Percentiles rank a stretch among this genome's conserved stretches.
Evolutionary conservation across 1,140 invertebrate genomes (phyloP).

Genomic region (Procambarus clarkii): DNA sequence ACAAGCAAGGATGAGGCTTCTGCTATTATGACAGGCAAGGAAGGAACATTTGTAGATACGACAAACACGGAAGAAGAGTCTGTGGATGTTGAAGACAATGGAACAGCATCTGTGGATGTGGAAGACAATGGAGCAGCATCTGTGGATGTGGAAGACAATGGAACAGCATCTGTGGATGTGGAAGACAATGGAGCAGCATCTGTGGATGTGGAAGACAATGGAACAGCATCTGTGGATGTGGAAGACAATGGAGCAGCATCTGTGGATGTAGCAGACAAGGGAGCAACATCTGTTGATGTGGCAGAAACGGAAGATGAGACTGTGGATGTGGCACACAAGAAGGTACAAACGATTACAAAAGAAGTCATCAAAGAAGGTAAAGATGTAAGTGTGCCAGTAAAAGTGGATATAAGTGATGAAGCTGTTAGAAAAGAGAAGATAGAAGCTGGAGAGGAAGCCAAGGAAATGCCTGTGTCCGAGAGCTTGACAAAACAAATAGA

Average conservation of each 20-base stretch:
- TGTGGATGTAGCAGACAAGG: neutral
- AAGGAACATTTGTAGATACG: too few relatives aligned
- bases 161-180: neutral
- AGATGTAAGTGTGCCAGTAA: neutral
- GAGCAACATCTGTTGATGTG: neutral
- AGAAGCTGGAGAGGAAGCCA: neutral
- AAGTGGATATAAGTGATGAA: neutral
- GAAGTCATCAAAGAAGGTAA: neutral
- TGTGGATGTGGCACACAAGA: neutral
- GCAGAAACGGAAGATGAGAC: neutral
- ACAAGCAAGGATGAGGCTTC: neutral
- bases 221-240: neutral
- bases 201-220: too few relatives aligned
- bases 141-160: neutral
- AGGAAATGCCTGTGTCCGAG: neutral
- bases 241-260: neutral
- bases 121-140: neutral
- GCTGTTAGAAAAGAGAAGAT: neutral
- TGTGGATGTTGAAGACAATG: neutral
- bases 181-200: too few relatives aligned
- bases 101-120: neutral
- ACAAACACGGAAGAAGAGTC: neutral
- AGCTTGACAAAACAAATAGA: neutral
- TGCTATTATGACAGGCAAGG: neutral
- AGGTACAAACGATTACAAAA: neutral